phyloP scores from a whole-genome alignment of 2,113 vertebrate genomes.

The Mungos mungo region DNA sequence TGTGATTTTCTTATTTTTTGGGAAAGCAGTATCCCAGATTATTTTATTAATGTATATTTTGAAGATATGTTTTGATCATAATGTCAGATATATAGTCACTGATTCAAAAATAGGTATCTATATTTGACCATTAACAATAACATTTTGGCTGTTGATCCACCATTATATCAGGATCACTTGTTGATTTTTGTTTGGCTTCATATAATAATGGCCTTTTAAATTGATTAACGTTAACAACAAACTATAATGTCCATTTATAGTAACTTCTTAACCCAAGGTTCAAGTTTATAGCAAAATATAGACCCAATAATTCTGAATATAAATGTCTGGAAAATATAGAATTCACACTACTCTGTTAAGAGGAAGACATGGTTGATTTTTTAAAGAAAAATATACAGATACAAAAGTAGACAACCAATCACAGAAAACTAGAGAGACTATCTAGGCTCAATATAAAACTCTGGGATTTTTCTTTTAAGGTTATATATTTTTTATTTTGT shows the following conservation, averaged over 20 bases:
- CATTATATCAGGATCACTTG: background rate
- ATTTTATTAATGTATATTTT: background rate
- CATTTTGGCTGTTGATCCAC: background rate
- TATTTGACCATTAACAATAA: slow-evolving; percentile 8
- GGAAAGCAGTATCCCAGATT: background rate
- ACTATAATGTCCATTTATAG: background rate
- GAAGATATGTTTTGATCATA: background rate
- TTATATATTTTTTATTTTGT: slow-evolving; percentile 59
- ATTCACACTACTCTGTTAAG: background rate
- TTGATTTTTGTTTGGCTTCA: background rate
- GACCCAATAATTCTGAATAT: background rate
- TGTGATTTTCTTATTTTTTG: background rate
- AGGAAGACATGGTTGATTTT: slow-evolving; percentile 14
- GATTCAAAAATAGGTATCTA: background rate
- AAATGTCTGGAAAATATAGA: background rate
- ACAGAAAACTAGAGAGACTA: slow-evolving; percentile 52
- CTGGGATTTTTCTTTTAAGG: slow-evolving; percentile 9
- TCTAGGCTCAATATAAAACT: slow-evolving; percentile 55
- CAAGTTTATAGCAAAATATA: background rate
- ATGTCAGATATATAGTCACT: background rate
- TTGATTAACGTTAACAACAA: background rate
- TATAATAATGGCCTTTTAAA: background rate
- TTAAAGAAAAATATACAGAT: slow-evolving; percentile 55
- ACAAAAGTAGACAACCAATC: background rate
- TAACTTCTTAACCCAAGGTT: background rate